Evolutionary conservation across 2,797 vertebrate genomes (phyloP), one percentile per base, ranked within the genome.

Genomic region (Enteromius thamalakanensis): DNA sequence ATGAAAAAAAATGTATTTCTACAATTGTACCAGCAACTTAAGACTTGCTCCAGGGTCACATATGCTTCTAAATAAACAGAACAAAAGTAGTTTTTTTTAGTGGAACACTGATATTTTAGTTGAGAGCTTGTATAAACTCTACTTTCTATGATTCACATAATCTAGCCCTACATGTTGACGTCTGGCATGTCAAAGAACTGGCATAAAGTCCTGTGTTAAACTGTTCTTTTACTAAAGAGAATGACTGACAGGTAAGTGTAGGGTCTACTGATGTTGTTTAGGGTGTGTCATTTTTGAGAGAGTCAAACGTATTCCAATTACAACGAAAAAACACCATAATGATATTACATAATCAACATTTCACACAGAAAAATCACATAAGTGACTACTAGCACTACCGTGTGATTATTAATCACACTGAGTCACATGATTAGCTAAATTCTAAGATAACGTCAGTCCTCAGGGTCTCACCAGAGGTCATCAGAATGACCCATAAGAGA

Each of bases 361-460:
- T 75, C 26, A 70, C 51, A 55, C 7, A n/a, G 10, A 74, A 53
- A 71, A 19, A 74, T 74, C 32, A 53, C 10, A 58, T 58, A 58
- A 17, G 3, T 55, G 32, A 32, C 34, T 55, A 55, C 26, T 26
- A 26, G n/a, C 10, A 37, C 45, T 32, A 21, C 26, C 12, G 1
- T 15, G 49, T 37, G 21, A 40, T 55, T 19, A 29, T 17, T 47
- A 45, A 32, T 64, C 58, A 47, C 23, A 64, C 23, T 12, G 58
- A 45, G 34, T 69, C 47, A 69, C 37, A 32, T 80, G 65, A 58
- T 12, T 64, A 55, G 9, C 11, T 45, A 45, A 2, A 10, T 42
- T 21, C 12, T 10, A 21, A 34, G 15, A 26, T 69, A 4, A 70
- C 65, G 42, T 67, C 23, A 53, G n/a, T 19, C 76, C 60, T 49